Base-by-base conservation (phyloP, 2,888 invertebrate species). In the Phaonia tiefii region DNA sequence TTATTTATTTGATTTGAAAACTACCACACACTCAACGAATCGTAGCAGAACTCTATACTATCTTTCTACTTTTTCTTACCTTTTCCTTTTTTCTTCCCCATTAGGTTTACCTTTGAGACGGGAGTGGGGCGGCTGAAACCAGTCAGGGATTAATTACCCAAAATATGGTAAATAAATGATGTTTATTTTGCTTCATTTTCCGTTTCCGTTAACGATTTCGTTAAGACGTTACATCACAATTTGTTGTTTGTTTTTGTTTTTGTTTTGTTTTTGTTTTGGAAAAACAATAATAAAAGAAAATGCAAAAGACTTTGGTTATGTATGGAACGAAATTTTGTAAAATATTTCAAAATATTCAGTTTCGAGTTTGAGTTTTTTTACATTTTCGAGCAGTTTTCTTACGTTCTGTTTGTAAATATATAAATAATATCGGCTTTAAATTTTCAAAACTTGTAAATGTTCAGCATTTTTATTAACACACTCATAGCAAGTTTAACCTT, bases 41-140 rank as follows among this genome's bases (percentile, higher is more conserved):
- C 31, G 31, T 31, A 42, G 13, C 37, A 63, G 42, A 63, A 75
- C 37, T 81, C 81, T 81, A 75, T 81, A 76, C 81, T 81, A 81
- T 81, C 81, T 83, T 83, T 84, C 84, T 85, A 83, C 83, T 85
- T 85, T 77, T 77, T 83, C 78, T 80, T 84, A 83, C 83, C 79
- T 85, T 86, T 82, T 84, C 75, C 81, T 87, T 87, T 89, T 87
- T 89, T 88, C 88, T 89, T 87, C 86, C 87, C 88, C 85, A 90
- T 89, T 87, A 91, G 91, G 91, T 91, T 89, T 91, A 91, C 90
- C 91, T 91, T 91, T 91, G 91, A 91, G 91, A 91, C 91, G 91
- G 91, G 91, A 91, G 89, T 91, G 91, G 91, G 91, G 91, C 91
- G 91, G 91, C 91, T 91, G 91, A 91, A 90, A 91, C 91, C 89